A percentile compares a stretch with the other conserved stretches of the same genome.
These are phyloP conservation scores for Zingel zingel DNA, from an alignment of 2,113 vertebrate genomes.

Conservation along the genomic window DNA sequence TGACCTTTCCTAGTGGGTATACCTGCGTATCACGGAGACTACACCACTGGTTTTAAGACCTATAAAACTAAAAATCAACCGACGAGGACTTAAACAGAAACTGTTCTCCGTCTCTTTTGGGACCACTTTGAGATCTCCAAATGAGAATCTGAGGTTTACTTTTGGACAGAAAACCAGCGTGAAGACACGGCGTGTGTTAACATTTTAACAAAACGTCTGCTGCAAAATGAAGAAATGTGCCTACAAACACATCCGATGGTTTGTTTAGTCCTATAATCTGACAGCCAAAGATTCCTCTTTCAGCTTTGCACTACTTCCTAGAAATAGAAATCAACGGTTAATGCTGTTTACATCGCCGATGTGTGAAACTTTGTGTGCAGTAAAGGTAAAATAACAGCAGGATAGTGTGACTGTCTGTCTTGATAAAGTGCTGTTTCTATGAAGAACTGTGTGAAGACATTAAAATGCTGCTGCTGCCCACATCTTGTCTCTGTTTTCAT, in stretches of 20 bases:
- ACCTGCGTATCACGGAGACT: no score
- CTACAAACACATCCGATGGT: neutral
- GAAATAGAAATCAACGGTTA: neutral
- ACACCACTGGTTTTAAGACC: no score
- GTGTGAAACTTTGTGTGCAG: no score
- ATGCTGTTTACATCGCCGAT: neutral
- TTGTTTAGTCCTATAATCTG: neutral
- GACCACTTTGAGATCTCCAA: neutral
- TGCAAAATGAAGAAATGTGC: conserved; percentile 11
- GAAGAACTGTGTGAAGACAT: neutral
- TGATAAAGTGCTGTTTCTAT: neutral
- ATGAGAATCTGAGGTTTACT: neutral
- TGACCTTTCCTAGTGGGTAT: no score
- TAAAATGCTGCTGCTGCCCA: neutral
- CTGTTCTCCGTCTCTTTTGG: neutral
- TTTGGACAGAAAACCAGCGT: neutral
- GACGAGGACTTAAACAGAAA: no score
- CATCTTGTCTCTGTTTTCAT: neutral
- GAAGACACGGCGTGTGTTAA: neutral
- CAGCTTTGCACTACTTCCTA: conserved; percentile 11
- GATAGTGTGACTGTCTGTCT: neutral
- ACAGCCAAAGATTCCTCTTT: conserved; percentile 6
- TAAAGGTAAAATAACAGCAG: no score
- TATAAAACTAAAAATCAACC: no score
- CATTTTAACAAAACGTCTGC: neutral